Evolutionary conservation across 2,888 invertebrate genomes (phyloP).

Genomic region (Drosophila nr. perissopoda): DNA sequence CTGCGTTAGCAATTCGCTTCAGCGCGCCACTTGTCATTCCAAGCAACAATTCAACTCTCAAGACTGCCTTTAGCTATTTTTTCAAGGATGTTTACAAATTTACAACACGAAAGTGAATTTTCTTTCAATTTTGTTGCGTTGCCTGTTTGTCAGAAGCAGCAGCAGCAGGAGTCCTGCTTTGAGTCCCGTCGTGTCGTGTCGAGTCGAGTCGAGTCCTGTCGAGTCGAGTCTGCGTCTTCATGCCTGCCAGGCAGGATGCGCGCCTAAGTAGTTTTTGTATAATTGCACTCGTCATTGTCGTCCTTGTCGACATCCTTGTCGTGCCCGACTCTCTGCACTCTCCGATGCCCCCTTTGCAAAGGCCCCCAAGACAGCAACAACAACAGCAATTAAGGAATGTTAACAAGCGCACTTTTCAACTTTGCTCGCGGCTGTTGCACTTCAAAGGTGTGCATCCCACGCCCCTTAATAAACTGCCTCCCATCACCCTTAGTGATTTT

Average conservation of each 20-base stretch:
- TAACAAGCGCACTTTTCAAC: constrained; percentile 81
- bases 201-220: constrained; percentile 32
- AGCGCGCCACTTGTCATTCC: constrained; percentile 49
- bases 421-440: constrained; percentile 75
- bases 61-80: constrained; percentile 69
- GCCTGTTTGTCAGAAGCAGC: constrained; percentile 52
- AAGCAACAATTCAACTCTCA: constrained; percentile 52
- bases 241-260: constrained; percentile 70
- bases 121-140: constrained; percentile 75
- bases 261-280: constrained; percentile 79
- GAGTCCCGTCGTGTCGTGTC: constrained; percentile 37
- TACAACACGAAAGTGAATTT: constrained; percentile 82
- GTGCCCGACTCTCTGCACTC: constrained; percentile 14
- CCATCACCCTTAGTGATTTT: neutral
- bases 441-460: constrained; percentile 72
- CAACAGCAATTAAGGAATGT: constrained; percentile 78
- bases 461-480: constrained; percentile 24
- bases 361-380: constrained; percentile 27
- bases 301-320: constrained; percentile 70
- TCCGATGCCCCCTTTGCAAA: constrained; percentile 4
- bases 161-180: constrained; percentile 23
- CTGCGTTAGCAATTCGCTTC: neutral
- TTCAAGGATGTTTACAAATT: constrained; percentile 81
- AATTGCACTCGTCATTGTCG: constrained; percentile 81
- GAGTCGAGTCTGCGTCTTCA: constrained; percentile 35